Conservation (phyloP, 2,113 vertebrate genomes). For the Lepus timidus region DNA sequence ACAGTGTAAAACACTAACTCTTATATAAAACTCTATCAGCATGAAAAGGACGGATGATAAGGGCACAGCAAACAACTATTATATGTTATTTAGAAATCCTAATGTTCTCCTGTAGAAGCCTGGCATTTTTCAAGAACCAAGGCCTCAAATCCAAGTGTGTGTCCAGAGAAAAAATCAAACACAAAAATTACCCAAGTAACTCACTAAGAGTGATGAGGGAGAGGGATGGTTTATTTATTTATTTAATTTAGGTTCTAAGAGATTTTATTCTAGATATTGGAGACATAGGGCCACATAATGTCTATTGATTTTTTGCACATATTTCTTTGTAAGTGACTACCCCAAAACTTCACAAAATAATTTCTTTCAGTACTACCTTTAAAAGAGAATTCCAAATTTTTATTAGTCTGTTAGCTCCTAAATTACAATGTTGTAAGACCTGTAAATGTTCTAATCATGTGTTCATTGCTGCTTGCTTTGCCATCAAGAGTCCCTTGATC, state of each 20-base stretch:
- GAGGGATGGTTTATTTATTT: neutral
- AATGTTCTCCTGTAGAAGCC: neutral
- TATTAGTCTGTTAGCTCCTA: neutral
- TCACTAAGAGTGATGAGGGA: neutral
- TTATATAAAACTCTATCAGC: neutral
- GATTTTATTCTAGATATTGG: neutral
- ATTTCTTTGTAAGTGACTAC: neutral
- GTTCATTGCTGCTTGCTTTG: neutral
- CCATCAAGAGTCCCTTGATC: neutral
- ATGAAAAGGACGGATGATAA: neutral
- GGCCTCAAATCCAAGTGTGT: neutral
- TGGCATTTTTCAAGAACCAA: neutral
- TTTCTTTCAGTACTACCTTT: neutral
- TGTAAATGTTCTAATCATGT: neutral
- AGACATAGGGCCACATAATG: neutral
- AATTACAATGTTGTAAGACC: neutral
- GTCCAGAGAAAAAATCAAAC: neutral
- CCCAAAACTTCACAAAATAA: neutral
- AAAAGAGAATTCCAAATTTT: neutral
- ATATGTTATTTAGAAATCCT: neutral
- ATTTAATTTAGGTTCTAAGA: neutral
- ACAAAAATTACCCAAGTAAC: neutral
- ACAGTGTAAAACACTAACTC: neutral
- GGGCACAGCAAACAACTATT: accelerated
- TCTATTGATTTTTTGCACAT: neutral